Conservation (phyloP, 2,888 invertebrate species). For the Bombylius major region DNA sequence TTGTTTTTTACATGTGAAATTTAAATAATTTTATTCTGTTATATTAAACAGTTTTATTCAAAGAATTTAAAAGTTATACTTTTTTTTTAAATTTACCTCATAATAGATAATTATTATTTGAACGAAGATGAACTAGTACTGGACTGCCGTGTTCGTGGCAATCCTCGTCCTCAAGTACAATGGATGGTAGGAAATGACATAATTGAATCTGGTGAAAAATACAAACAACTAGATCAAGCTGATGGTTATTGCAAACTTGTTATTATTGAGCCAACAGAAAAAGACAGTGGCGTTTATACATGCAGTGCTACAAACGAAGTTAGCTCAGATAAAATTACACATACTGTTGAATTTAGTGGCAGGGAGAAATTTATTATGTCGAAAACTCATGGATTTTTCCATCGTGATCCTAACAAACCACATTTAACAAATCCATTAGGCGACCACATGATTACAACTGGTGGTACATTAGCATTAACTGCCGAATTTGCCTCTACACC, state of each 20-base stretch:
- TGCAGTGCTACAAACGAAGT: constrained; percentile 63
- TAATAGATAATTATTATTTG: constrained; percentile 55
- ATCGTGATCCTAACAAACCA: constrained; percentile 47
- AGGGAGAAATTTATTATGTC: constrained; percentile 36
- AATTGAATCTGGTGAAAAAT: constrained; percentile 43
- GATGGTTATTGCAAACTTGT: constrained; percentile 63
- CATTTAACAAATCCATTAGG: constrained; percentile 54
- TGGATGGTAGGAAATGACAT: constrained; percentile 63
- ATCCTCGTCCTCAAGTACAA: constrained; percentile 56
- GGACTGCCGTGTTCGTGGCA: constrained; percentile 66
- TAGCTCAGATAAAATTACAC: constrained; percentile 61
- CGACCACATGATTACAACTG: constrained; percentile 59
- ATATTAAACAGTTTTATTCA: no score
- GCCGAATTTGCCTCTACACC: constrained; percentile 57
- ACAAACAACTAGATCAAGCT: constrained; percentile 51
- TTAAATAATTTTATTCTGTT: no score
- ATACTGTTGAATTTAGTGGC: constrained; percentile 52
- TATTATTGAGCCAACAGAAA: constrained; percentile 49
- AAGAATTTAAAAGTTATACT: no score
- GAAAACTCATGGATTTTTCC: constrained; percentile 35
- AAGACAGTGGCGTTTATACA: constrained; percentile 61
- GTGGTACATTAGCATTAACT: constrained; percentile 70
- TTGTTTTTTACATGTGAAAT: neutral
- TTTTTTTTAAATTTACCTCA: neutral
- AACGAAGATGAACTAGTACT: constrained; percentile 60